Conservation (phyloP, 2,113 vertebrate genomes). For the Tachysurus fulvidraco region DNA sequence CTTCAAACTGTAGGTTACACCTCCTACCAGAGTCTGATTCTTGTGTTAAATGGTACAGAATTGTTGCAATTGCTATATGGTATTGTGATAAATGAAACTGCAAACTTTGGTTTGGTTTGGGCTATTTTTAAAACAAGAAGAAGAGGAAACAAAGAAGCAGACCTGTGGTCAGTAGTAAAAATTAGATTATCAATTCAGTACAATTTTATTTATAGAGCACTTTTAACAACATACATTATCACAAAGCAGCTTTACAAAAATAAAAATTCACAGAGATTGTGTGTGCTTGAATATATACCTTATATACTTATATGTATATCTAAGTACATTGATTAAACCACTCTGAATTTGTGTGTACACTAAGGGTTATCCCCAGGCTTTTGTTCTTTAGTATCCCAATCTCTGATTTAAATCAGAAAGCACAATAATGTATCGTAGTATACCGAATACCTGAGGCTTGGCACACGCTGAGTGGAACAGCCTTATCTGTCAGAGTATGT, state of each 20-base stretch:
- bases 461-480: conserved; percentile 37
- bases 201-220: no score
- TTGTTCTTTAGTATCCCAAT: conserved; percentile 41
- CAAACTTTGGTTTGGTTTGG: background rate
- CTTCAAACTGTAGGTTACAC: background rate
- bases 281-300: background rate
- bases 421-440: conserved; percentile 44
- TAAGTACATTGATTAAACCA: conserved; percentile 17
- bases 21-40: background rate
- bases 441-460: conserved; percentile 51
- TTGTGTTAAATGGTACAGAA: background rate
- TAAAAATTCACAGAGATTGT: background rate
- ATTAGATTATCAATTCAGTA: background rate
- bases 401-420: conserved; percentile 31
- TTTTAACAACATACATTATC: no score
- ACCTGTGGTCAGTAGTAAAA: background rate
- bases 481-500: conserved; percentile 51
- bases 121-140: background rate
- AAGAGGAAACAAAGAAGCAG: background rate
- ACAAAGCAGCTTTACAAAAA: no score
- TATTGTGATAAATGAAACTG: no score
- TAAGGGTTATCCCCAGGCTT: conserved; percentile 20
- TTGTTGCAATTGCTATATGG: no score
- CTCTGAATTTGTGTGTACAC: conserved; percentile 6
- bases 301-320: background rate